phyloP scores from a whole-genome alignment of 2,888 invertebrate genomes.

The Alloscopus bannaensis region DNA sequence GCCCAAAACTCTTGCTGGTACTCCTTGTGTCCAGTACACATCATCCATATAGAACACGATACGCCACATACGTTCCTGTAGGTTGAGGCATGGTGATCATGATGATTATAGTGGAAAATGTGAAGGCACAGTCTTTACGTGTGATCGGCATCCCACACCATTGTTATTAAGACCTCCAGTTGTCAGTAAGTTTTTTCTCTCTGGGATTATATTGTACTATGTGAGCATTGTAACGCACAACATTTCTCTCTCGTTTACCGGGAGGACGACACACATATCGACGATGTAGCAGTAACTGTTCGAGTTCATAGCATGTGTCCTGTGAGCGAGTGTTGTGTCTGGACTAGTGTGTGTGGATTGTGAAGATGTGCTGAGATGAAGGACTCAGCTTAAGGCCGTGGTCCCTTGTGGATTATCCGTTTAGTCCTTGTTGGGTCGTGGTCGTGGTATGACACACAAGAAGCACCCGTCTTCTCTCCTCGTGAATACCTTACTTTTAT shows the following conservation, averaged over 20 bases:
- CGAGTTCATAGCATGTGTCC: slow-evolving; percentile 5
- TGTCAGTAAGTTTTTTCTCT: slow-evolving; percentile 47
- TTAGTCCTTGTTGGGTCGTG: slow-evolving; percentile 63
- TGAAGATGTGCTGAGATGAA: slow-evolving; percentile 34
- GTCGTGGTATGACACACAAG: slow-evolving; percentile 56
- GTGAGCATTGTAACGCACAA: too few species aligned
- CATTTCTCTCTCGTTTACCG: too few species aligned
- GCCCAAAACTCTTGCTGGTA: neutral
- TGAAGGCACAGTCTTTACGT: slow-evolving; percentile 23
- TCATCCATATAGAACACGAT: neutral
- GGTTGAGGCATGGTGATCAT: neutral
- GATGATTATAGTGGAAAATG: neutral
- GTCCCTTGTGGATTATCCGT: slow-evolving; percentile 63
- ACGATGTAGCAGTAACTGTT: neutral
- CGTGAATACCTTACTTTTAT: too few species aligned
- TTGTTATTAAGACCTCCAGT: slow-evolving; percentile 57
- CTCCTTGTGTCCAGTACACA: neutral
- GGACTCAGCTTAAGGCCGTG: slow-evolving; percentile 57
- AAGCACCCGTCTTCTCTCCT: slow-evolving; percentile 3
- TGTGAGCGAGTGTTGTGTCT: too few species aligned
- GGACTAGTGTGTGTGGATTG: neutral
- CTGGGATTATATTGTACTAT: too few species aligned
- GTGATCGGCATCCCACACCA: slow-evolving; percentile 31
- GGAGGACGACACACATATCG: too few species aligned
- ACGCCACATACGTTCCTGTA: too few species aligned